phyloP scores from a whole-genome alignment of 2,888 invertebrate species.

The Trichopoda pennipes region DNA sequence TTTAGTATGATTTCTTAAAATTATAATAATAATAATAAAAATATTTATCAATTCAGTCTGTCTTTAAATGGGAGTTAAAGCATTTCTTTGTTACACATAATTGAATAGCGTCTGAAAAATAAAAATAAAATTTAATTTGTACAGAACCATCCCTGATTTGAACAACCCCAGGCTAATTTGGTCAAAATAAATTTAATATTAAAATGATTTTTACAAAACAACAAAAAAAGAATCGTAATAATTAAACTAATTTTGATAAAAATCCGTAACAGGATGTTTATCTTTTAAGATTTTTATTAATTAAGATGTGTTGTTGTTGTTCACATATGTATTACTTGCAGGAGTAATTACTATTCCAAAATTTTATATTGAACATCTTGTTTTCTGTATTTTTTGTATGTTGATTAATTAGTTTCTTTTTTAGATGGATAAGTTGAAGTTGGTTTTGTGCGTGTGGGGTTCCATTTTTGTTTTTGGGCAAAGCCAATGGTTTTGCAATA shows the following conservation, averaged over 20 bases:
- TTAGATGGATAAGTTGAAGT: not conserved
- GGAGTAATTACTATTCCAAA: not conserved
- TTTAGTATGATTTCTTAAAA: constrained; percentile 44
- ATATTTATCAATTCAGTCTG: constrained; percentile 42
- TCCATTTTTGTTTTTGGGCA: not conserved
- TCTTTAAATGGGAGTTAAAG: constrained; percentile 29
- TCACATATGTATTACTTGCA: not conserved
- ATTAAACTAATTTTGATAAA: not conserved
- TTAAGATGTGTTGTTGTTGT: constrained; percentile 37
- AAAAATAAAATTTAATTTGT: constrained; percentile 34
- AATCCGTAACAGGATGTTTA: constrained; percentile 41
- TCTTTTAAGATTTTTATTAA: constrained; percentile 62
- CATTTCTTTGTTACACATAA: constrained; percentile 63
- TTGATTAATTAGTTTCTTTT: constrained; percentile 62
- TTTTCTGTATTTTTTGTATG: not conserved
- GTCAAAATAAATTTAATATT: constrained; percentile 47
- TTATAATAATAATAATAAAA: constrained; percentile 49
- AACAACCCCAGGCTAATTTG: not conserved
- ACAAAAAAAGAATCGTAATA: too few species aligned
- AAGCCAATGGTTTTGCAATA: constrained; percentile 14
- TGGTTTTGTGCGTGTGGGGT: constrained; percentile 15
- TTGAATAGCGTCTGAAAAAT: constrained; percentile 55
- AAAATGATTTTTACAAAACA: constrained; percentile 36
- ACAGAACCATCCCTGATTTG: constrained; percentile 39
- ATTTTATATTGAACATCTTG: not conserved